Base-by-base conservation (phyloP, 2,797 vertebrate species). In the Lepus oiostolus region DNA sequence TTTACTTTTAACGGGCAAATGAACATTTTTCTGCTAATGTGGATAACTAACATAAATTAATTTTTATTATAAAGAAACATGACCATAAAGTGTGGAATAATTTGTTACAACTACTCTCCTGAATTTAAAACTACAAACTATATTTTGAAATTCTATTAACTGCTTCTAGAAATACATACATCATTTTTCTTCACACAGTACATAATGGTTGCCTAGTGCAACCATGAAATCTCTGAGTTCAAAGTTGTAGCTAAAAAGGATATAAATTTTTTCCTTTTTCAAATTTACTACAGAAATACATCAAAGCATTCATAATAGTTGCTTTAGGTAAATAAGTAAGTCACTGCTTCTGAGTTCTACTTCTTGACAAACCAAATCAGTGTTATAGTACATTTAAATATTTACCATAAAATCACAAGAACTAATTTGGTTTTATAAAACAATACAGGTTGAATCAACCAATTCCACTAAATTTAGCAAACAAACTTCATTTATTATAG, bases 281-380 rank as follows among this genome's bases (percentile, higher is more conserved):
- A 95, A 88, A 80, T 96, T 97, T 91, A 95, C 63, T 96, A 60
- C 79, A 86, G 9, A 96, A 95, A 87, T 77, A 90, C 17, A 86
- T 87, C 13, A 74, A 70, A 68, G 17, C 22, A 85, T 52, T 95
- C 91, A 82, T 14, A 95, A 92, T 85, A 92, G 63, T 83, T 95
- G 88, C 76, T 97, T 93, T 96, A 91, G 4, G 35, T 86, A 93
- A 95, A 58, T 97, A 98, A 96, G 21, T 50, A 85, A 79, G 88
- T 88, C 0, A 21, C 95, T 97, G 70, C 71, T 97, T 96, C 77
- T 91, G 50, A 84, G 71, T 67, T 91, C 14, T 81, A 72, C 38
- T 89, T 96, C 85, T 86, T 90, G 63, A 63, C 90, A 88, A 91
- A 80, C 82, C 96, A 24, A 91, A 82, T n/a, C 28, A 94, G 32